These are phyloP conservation scores for Neoaliturus tenellus DNA, from an alignment of 2,888 invertebrate species.

Conservation along the genomic window DNA sequence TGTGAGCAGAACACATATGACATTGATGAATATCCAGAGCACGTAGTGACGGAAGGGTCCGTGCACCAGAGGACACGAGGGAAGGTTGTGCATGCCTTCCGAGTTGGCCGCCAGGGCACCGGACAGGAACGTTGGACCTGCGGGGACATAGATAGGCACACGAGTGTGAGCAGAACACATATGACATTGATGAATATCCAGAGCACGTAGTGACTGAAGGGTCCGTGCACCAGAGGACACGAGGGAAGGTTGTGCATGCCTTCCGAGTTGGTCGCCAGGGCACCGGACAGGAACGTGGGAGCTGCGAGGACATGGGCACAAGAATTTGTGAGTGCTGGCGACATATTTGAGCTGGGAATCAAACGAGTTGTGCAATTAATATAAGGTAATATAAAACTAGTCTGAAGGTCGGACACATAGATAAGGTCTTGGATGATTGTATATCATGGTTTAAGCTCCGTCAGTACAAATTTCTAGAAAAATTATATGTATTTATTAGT, in stretches of 20 bases:
- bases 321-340: conserved; percentile 88
- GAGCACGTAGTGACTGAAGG: conserved; percentile 91
- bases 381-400: too few relatives aligned
- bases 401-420: too few relatives aligned
- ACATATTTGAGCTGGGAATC: too few relatives aligned
- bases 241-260: conserved; percentile 86
- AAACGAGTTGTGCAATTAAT: too few relatives aligned
- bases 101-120: conserved; percentile 90
- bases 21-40: conserved; percentile 92
- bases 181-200: conserved; percentile 94
- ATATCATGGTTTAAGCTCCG: too few relatives aligned
- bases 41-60: conserved; percentile 94
- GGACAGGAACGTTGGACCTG: conserved; percentile 84
- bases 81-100: conserved; percentile 84
- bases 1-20: conserved; percentile 89
- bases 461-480: too few relatives aligned
- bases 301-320: conserved; percentile 70
- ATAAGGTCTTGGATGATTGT: too few relatives aligned
- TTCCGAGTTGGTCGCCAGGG: conserved; percentile 87
- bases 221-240: conserved; percentile 91
- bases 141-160: conserved; percentile 70
- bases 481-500: too few relatives aligned
- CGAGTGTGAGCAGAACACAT: conserved; percentile 88
- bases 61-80: conserved; percentile 90
- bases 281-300: conserved; percentile 90